Evolutionary conservation across 2,113 vertebrate species (phyloP).

Genomic region (Bubo blakistoni): DNA sequence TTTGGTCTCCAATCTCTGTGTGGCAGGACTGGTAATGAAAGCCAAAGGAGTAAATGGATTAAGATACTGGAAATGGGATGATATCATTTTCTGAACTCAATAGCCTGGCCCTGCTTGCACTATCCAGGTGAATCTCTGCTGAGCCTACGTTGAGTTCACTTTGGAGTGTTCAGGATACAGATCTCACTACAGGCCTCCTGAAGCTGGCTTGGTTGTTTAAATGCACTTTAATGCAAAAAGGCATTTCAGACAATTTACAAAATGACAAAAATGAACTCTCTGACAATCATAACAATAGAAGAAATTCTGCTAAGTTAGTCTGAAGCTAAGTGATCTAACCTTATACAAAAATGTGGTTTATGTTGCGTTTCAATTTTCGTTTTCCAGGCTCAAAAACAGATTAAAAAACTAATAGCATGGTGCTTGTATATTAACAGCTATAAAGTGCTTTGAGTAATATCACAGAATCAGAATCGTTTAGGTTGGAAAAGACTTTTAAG

Average conservation of each 20-base stretch:
- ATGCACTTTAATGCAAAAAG: not conserved
- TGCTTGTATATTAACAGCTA: not conserved
- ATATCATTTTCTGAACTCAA: not conserved
- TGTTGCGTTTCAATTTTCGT: not conserved
- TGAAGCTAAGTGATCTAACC: not conserved
- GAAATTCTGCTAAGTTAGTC: not conserved
- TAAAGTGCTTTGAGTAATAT: not conserved
- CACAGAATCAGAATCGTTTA: not conserved
- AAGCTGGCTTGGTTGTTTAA: not conserved
- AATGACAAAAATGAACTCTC: not conserved
- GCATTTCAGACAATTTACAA: not conserved
- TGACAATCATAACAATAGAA: rapidly evolving
- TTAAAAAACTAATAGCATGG: not conserved
- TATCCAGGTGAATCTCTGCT: not conserved
- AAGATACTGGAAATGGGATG: not conserved
- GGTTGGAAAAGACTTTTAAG: not conserved
- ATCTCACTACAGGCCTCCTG: not conserved
- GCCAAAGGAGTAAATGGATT: not conserved
- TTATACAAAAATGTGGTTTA: not conserved
- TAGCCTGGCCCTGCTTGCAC: not conserved
- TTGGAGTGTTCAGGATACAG: not conserved
- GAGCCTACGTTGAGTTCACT: not conserved
- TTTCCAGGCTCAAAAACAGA: not conserved
- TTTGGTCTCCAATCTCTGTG: not conserved
- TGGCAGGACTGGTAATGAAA: not conserved